Percentiles rank a stretch among this genome's conserved stretches.
Evolutionary conservation across 2,888 invertebrate species (phyloP).

Genomic region (Cheilosia grossa): DNA sequence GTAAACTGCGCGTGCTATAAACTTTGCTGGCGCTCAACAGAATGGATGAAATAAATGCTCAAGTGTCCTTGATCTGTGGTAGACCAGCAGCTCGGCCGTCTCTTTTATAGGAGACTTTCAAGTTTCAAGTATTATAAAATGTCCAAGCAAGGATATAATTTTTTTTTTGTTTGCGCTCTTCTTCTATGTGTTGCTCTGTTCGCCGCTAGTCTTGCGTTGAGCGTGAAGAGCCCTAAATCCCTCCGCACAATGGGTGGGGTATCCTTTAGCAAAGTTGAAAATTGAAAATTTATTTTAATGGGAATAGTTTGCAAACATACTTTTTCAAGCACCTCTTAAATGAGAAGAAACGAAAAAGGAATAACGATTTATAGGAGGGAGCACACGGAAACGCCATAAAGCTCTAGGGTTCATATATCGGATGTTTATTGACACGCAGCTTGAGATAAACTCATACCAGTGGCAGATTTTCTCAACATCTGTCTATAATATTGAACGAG

Average conservation of each 20-base stretch:
- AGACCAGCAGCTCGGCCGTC: slow-evolving; percentile 25
- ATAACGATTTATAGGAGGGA: not conserved
- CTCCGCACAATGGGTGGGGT: slow-evolving; percentile 18
- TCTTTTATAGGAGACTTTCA: not conserved
- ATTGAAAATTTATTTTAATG: slow-evolving; percentile 71
- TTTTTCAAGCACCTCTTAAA: not conserved
- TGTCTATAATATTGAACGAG: slow-evolving; percentile 25
- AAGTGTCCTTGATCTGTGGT: slow-evolving; percentile 54
- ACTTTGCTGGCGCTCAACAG: slow-evolving; percentile 9
- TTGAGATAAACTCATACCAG: not conserved
- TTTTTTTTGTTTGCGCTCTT: not conserved
- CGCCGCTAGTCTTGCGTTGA: slow-evolving; percentile 2
- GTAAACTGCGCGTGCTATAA: slow-evolving; percentile 44
- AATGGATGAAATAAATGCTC: slow-evolving; percentile 26
- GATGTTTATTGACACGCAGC: slow-evolving; percentile 19
- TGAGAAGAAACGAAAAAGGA: not conserved
- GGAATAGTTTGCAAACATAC: slow-evolving; percentile 65
- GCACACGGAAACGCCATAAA: slow-evolving; percentile 3
- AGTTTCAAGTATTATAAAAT: slow-evolving; percentile 29
- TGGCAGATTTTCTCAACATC: slow-evolving; percentile 33
- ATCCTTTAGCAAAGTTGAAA: slow-evolving; percentile 42
- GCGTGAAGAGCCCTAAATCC: not conserved
- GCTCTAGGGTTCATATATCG: slow-evolving; percentile 12
- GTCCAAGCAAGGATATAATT: slow-evolving; percentile 7
- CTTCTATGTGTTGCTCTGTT: not conserved